phyloP scores from a whole-genome alignment of 1,140 invertebrate species.

The Solenopsis invicta region DNA sequence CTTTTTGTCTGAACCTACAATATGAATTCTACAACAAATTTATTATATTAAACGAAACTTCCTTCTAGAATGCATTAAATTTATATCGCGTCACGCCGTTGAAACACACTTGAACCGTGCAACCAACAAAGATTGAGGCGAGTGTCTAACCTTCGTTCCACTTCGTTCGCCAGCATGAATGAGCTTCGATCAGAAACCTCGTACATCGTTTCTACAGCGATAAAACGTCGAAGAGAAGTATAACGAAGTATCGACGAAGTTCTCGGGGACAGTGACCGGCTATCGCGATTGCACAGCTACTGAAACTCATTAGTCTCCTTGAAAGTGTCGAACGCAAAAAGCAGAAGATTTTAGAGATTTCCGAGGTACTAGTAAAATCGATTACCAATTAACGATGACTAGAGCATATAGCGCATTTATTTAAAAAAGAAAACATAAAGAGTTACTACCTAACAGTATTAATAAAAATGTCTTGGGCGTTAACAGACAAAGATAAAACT shows the following conservation, averaged over 20 bases:
- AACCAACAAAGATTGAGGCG: slow-evolving; percentile 31
- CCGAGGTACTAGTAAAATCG: not conserved
- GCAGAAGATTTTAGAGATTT: not conserved
- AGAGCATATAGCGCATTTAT: too few relatives aligned
- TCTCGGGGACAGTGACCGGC: not conserved
- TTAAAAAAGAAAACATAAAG: too few relatives aligned
- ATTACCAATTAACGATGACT: not conserved
- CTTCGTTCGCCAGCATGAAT: slow-evolving; percentile 22
- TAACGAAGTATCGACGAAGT: not conserved
- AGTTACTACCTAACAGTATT: too few relatives aligned
- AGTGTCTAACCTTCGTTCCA: slow-evolving; percentile 5
- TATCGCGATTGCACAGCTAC: not conserved
- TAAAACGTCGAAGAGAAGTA: not conserved
- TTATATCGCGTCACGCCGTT: slow-evolving; percentile 23
- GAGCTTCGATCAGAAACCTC: slow-evolving; percentile 32
- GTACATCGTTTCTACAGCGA: not conserved
- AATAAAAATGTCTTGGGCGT: not conserved
- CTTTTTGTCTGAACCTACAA: not conserved
- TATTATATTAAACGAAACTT: not conserved
- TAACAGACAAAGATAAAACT: not conserved
- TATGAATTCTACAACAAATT: not conserved
- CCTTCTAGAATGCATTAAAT: slow-evolving; percentile 36
- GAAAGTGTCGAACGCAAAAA: slow-evolving; percentile 11
- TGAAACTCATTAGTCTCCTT: not conserved
- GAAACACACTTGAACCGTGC: slow-evolving; percentile 9